These are phyloP conservation scores for Paracyprichromis sp. DNA, from an alignment of 2,113 vertebrate species.

Conservation along the genomic window DNA sequence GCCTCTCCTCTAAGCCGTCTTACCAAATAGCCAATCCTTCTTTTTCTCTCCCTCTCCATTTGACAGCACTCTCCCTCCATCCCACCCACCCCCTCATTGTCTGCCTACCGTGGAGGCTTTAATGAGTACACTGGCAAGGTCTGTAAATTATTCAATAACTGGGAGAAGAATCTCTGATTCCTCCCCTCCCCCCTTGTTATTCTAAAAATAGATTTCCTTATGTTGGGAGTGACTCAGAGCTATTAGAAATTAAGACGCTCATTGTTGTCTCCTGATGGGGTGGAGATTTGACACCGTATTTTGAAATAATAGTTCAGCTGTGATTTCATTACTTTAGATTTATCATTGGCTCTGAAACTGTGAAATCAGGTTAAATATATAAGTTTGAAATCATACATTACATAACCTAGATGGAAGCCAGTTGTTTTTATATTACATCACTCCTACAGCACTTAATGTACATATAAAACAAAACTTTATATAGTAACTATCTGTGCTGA, in stretches of 20 bases:
- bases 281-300: neutral
- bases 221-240: constrained; percentile 19
- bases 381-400: neutral
- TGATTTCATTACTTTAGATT: neutral
- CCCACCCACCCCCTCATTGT: neutral
- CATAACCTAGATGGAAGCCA: neutral
- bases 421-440: neutral
- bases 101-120: constrained; percentile 45
- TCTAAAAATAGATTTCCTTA: constrained; percentile 57
- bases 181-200: neutral
- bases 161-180: constrained; percentile 41
- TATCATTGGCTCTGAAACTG: neutral
- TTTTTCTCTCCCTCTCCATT: constrained; percentile 1
- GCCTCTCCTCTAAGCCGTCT: neutral
- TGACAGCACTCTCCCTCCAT: constrained; percentile 8
- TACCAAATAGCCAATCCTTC: constrained; percentile 4
- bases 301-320: neutral
- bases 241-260: constrained; percentile 4
- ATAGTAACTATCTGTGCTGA: neutral
- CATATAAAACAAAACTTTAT: neutral
- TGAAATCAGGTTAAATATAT: neutral
- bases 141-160: constrained; percentile 69
- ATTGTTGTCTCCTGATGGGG: neutral
- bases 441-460: neutral
- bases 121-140: constrained; percentile 56